Evolutionary conservation across 2,888 invertebrate genomes (phyloP).

Genomic region (Stenurella melanura): DNA sequence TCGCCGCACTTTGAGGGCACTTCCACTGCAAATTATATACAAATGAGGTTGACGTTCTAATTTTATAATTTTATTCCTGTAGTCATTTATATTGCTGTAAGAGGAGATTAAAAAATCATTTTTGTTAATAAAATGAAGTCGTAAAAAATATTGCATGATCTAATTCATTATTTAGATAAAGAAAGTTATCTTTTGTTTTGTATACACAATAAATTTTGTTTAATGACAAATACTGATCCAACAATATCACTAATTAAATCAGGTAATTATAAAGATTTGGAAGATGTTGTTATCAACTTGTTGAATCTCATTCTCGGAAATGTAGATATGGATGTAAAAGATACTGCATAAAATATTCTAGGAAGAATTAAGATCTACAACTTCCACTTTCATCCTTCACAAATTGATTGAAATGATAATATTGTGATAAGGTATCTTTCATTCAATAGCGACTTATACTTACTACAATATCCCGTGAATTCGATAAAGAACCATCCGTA

Average conservation of each 20-base stretch:
- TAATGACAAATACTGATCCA: neutral
- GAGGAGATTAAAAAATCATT: neutral
- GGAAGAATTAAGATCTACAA: no score
- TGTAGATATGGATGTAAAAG: no score
- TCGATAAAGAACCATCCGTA: no score
- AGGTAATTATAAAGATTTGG: no score
- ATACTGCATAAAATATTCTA: no score
- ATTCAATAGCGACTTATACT: no score
- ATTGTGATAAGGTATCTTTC: no score
- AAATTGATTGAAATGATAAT: no score
- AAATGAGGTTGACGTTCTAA: slow-evolving; percentile 36
- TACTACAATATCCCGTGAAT: no score
- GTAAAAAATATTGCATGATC: neutral
- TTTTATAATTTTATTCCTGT: slow-evolving; percentile 20
- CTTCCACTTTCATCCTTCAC: no score
- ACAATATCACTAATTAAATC: neutral
- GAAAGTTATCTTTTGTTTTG: neutral
- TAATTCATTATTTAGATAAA: neutral
- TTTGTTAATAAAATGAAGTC: neutral
- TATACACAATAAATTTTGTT: neutral
- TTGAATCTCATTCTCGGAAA: no score
- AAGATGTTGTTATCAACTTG: no score
- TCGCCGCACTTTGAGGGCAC: slow-evolving; percentile 27
- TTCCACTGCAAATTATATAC: slow-evolving; percentile 34
- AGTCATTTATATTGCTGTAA: slow-evolving; percentile 11